phyloP scores from a whole-genome alignment of 2,113 vertebrate species.

The Brienomyrus brachyistius region DNA sequence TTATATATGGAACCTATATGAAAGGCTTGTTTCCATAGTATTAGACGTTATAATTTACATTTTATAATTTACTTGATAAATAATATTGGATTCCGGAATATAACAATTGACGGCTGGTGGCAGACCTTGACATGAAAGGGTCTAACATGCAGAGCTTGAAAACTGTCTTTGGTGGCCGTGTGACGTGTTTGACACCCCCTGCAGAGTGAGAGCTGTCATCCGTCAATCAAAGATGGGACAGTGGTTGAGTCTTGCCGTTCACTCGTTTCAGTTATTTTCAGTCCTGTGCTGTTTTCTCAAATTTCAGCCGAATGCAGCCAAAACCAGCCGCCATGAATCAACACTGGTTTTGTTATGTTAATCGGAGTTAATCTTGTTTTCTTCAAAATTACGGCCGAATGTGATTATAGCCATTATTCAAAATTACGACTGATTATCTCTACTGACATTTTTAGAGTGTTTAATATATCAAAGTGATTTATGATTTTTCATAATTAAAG shows the following conservation, averaged over 20 bases:
- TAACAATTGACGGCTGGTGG: neutral
- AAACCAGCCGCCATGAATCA: neutral
- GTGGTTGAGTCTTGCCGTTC: neutral
- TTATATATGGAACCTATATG: neutral
- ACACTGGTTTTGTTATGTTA: neutral
- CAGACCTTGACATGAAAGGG: neutral
- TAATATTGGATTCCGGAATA: neutral
- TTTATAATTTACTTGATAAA: neutral
- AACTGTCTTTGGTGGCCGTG: neutral
- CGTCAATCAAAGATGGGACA: conserved; percentile 19
- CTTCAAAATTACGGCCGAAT: neutral
- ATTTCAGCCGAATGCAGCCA: neutral
- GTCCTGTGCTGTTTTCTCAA: neutral
- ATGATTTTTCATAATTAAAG: conserved; percentile 3
- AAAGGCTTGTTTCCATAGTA: neutral
- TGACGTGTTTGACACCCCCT: conserved; percentile 20
- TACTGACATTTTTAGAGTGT: conserved; percentile 11
- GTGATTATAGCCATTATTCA: conserved; percentile 20
- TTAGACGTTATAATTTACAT: neutral
- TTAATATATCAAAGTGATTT: conserved; percentile 3
- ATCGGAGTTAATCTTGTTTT: conserved; percentile 12
- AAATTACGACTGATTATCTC: conserved; percentile 12
- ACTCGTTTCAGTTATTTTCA: neutral
- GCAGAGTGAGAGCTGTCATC: conserved; percentile 22
- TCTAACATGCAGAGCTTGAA: conserved; percentile 1